These are phyloP conservation scores for Garra rufa DNA, from an alignment of 2,113 vertebrate species.

Conservation along the genomic window DNA sequence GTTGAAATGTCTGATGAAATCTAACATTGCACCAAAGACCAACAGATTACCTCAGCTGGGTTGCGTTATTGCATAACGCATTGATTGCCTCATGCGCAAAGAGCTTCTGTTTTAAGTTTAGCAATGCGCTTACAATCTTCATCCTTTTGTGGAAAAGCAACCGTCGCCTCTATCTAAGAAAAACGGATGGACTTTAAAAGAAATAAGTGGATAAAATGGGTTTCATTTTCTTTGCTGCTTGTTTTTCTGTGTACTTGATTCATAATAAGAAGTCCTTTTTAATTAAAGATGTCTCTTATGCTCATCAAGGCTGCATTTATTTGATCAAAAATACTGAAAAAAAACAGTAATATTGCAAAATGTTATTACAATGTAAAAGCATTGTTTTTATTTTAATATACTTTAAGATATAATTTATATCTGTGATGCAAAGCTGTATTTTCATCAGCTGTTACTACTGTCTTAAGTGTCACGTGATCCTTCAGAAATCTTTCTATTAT, in stretches of 20 bases:
- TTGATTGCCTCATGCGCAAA: not conserved
- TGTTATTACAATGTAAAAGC: no score
- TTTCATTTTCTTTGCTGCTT: not conserved
- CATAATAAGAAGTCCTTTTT: no score
- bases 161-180: not conserved
- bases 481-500: no score
- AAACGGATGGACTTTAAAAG: not conserved
- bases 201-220: not conserved
- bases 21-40: not conserved
- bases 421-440: no score
- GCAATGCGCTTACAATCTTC: not conserved
- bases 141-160: not conserved
- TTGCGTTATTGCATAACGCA: not conserved
- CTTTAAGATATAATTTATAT: no score
- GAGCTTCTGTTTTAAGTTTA: not conserved
- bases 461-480: no score
- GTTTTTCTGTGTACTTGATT: not conserved
- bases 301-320: no score
- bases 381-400: no score
- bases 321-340: no score
- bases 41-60: not conserved
- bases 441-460: no score
- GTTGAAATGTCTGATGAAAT: constrained; percentile 1
- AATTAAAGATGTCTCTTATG: no score
- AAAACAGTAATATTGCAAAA: no score